Base-by-base conservation (phyloP, 2,888 invertebrate genomes). In the Diaperis boleti region DNA sequence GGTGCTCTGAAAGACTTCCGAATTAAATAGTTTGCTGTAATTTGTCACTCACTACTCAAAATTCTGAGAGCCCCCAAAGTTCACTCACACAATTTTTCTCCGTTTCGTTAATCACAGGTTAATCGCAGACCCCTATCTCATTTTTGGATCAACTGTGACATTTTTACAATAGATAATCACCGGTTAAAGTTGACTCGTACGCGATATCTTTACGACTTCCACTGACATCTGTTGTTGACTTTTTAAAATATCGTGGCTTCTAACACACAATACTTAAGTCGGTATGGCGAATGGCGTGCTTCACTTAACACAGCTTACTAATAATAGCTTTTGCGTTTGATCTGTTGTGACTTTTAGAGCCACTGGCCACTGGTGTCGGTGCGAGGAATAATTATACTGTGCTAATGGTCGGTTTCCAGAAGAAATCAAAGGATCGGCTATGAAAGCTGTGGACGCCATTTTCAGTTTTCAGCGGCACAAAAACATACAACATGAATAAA, bases 321-420 rank as follows among this genome's bases (percentile, higher is more conserved):
- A 52, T 52, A 52, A 52, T 22, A 52, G 37, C 37, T 52, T 39
- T 52, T 37, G 33, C 52, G 52, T 52, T 52, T 52, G 52, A 52
- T 52, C 52, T 52, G 52, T 52, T 52, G 39, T 39, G 52, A 52
- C 37, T 50, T 49, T 49, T 18, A 49, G 33, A 49, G 49, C 49
- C 49, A 49, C 33, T 49, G 49, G 49, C 49, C 49, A 49, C 33
- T 22, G 22, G 52, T 52, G 47, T 47, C 52, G 52, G 39, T 35
- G 20, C 22, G 37, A 20, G 20, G 52, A 52, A 52, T 52, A 52
- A 52, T 52, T 52, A 52, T 39, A 52, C 37, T 14, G 52, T 6
- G 26, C 39, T 52, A 52, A 52, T 52, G 52, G 52, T 20, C 37
- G 52, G 37, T 37, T 52, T 52, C n/a, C 22, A 22, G 37, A 18